A percentile compares a stretch with the other conserved stretches of the same genome.
Conservation (phyloP, 2,797 vertebrate genomes). For the Corythornis leucogaster region DNA sequence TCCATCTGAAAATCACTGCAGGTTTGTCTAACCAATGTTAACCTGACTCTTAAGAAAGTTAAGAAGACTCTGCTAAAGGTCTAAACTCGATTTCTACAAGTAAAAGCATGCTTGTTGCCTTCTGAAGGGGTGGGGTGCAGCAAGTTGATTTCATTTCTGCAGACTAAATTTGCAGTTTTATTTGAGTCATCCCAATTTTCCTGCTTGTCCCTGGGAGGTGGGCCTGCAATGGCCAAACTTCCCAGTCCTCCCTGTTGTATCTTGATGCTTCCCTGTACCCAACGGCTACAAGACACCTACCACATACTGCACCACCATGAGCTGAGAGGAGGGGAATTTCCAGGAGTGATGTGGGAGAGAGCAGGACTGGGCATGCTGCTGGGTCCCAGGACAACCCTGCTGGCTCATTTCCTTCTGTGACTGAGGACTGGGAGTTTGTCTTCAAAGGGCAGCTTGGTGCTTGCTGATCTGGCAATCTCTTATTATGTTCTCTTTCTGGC, state of each 20-base stretch:
- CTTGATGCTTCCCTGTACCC: neutral
- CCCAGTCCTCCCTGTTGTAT: neutral
- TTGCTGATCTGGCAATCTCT: neutral
- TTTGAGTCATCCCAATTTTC: neutral
- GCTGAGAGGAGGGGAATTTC: slow-evolving; percentile 66
- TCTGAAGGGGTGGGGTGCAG: neutral
- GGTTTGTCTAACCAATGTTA: neutral
- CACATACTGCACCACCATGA: neutral
- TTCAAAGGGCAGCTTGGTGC: neutral
- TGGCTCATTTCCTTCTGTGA: slow-evolving; percentile 8
- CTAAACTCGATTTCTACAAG: neutral
- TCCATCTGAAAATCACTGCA: neutral
- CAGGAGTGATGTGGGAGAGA: slow-evolving; percentile 14
- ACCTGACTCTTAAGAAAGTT: neutral
- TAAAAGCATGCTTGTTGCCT: slow-evolving; percentile 11
- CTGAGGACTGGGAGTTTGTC: neutral
- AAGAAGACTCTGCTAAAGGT: neutral
- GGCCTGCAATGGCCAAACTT: neutral
- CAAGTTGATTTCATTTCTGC: neutral
- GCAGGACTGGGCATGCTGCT: slow-evolving; percentile 41
- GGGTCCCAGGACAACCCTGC: slow-evolving; percentile 12
- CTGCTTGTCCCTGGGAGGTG: neutral
- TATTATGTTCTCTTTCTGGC: neutral
- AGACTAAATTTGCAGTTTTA: neutral
- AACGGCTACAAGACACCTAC: neutral